Percentiles rank a stretch among this genome's conserved stretches.
Conservation (phyloP, 2,797 vertebrate species). For the Typhlichthys eigenmanni region DNA sequence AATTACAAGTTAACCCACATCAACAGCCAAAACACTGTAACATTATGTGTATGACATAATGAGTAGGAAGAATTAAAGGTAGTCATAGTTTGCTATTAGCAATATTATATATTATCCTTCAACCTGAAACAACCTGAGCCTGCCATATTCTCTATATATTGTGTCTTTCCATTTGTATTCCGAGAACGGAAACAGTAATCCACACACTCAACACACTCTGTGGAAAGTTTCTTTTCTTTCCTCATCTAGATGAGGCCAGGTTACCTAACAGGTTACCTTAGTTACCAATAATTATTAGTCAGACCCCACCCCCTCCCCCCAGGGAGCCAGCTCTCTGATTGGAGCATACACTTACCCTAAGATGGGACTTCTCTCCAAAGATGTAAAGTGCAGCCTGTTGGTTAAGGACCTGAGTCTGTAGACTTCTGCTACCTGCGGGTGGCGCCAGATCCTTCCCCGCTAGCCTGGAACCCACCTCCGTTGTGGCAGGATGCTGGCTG, state of each 20-base stretch:
- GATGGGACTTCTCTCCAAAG: constrained; percentile 98
- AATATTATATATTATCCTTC: too few species aligned
- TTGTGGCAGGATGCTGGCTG: constrained; percentile 77
- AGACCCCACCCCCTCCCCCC: not conserved
- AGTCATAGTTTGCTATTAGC: constrained; percentile 11
- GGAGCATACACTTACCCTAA: constrained; percentile 80
- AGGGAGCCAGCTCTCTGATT: not conserved
- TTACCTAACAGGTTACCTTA: not conserved
- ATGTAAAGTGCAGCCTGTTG: constrained; percentile 93
- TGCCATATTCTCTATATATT: not conserved
- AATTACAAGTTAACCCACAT: not conserved
- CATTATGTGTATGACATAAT: not conserved
- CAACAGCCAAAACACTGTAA: not conserved
- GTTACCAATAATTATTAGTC: not conserved
- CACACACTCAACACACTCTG: too few species aligned
- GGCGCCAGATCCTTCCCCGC: constrained; percentile 88
- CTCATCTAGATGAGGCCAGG: not conserved
- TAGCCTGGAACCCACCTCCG: constrained; percentile 85
- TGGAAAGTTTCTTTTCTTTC: not conserved
- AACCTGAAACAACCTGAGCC: not conserved
- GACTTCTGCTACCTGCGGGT: constrained; percentile 78
- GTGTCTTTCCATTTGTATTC: not conserved
- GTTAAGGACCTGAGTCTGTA: constrained; percentile 91
- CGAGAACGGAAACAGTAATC: not conserved
- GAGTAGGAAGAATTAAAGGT: constrained; percentile 13